These are phyloP conservation scores for Tipula helvola DNA, from an alignment of 2,888 invertebrate genomes.

Conservation along the genomic window DNA sequence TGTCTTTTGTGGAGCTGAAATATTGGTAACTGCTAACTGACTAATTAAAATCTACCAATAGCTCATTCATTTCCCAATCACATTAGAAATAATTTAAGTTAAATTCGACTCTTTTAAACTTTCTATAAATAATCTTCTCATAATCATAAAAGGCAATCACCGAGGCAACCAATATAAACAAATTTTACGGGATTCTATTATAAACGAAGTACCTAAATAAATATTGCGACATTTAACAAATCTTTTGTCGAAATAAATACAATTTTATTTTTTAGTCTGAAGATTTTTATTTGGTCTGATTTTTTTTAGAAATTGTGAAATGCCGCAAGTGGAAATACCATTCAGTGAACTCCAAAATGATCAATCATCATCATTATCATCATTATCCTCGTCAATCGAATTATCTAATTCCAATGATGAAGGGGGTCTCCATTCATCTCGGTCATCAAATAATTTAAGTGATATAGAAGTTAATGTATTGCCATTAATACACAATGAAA, in stretches of 20 bases:
- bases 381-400: conserved; percentile 5
- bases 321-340: conserved; percentile 4
- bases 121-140: background rate
- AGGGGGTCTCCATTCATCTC: background rate
- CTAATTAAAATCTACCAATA: too few species aligned
- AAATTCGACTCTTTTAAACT: too few species aligned
- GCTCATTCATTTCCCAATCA: too few species aligned
- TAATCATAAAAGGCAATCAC: background rate
- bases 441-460: background rate
- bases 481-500: conserved; percentile 21
- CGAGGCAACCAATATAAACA: background rate
- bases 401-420: background rate
- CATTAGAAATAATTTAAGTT: too few species aligned
- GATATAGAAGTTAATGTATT: background rate
- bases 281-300: background rate
- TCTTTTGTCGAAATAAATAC: background rate
- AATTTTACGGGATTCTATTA: background rate
- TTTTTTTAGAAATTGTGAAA: background rate
- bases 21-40: too few species aligned
- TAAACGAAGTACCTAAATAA: background rate
- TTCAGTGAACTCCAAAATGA: background rate
- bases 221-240: background rate
- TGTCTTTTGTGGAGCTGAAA: too few species aligned
- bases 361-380: background rate
- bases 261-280: background rate